A percentile compares a stretch with the other conserved stretches of the same genome.
These are phyloP conservation scores for Rhamphomyia laevipes DNA, from an alignment of 2,888 invertebrate genomes.

Conservation along the genomic window DNA sequence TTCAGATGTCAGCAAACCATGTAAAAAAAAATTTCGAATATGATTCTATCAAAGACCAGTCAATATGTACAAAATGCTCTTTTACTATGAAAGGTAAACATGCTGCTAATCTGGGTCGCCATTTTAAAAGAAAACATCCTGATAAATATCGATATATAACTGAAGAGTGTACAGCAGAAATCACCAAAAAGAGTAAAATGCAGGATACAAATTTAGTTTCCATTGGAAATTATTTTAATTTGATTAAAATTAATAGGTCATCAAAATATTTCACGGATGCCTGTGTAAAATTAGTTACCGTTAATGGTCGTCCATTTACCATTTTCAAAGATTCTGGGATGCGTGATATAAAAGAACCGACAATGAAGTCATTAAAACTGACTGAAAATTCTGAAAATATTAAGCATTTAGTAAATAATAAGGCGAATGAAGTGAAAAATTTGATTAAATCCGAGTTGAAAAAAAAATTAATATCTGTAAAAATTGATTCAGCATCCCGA, in stretches of 20 bases:
- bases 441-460: neutral
- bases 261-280: neutral
- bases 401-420: neutral
- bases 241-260: neutral
- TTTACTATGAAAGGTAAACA: neutral
- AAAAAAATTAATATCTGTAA: neutral
- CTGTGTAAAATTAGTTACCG: neutral
- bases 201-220: neutral
- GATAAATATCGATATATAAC: too few relatives aligned
- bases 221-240: neutral
- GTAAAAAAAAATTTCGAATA: too few relatives aligned
- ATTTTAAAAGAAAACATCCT: slow-evolving; percentile 1
- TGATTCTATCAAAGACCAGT: too few relatives aligned
- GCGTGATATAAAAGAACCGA: neutral
- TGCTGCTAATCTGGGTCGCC: neutral
- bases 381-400: neutral
- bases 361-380: neutral
- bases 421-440: neutral
- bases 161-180: neutral
- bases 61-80: too few relatives aligned
- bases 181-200: neutral
- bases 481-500: neutral
- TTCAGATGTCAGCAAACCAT: too few relatives aligned
- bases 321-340: too few relatives aligned
- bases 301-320: too few relatives aligned